Conservation (phyloP, 1,140 invertebrate genomes). For the Aphelenchoides fujianensis region DNA sequence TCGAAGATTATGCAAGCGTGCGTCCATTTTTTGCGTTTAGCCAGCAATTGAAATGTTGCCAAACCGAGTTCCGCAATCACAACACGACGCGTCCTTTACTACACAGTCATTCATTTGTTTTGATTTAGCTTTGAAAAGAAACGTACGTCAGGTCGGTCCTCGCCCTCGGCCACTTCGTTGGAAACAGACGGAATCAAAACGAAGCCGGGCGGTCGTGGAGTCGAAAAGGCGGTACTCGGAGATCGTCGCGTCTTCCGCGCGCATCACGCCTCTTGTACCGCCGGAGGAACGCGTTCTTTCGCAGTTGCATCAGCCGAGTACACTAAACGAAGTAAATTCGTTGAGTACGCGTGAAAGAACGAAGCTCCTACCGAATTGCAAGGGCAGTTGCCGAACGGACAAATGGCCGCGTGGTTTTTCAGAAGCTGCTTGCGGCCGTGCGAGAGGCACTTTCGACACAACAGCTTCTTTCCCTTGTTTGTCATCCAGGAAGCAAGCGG, state of each 20-base stretch:
- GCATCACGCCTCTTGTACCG: conserved; percentile 12
- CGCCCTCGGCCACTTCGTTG: no score
- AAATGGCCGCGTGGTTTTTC: conserved; percentile 15
- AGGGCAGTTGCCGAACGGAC: conserved; percentile 8
- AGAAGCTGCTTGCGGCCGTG: background rate
- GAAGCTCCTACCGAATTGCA: conserved; percentile 15
- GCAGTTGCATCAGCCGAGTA: conserved; percentile 12
- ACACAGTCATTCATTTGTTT: no score
- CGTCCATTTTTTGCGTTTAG: no score
- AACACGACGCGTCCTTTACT: no score
- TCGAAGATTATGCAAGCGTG: no score
- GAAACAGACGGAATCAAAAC: no score
- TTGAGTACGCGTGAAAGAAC: background rate
- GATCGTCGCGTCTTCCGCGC: background rate
- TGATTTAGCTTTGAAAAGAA: no score
- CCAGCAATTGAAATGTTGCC: no score
- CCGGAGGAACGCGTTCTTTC: conserved; percentile 15
- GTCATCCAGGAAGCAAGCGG: no score
- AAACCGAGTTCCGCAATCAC: no score
- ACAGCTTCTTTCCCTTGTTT: conserved; percentile 10
- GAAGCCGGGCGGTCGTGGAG: background rate
- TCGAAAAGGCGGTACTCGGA: background rate
- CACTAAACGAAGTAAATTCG: conserved; percentile 15
- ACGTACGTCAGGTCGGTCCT: no score
- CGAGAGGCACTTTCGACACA: conserved; percentile 11